These are phyloP conservation scores for Bombyx huttoni DNA, from an alignment of 2,888 invertebrate genomes.

Conservation along the genomic window DNA sequence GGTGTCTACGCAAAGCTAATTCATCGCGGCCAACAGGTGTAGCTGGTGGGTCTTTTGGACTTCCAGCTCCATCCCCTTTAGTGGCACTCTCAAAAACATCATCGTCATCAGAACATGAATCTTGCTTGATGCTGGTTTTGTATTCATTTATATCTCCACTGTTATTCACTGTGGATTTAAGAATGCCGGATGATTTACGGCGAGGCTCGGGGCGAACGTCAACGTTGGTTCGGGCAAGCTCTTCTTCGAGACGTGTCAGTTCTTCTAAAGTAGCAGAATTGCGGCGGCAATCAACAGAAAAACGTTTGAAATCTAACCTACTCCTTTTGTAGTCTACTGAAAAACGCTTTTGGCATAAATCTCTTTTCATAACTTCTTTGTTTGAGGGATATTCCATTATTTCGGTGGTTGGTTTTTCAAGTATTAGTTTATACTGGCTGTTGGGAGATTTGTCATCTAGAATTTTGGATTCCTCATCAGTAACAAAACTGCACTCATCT, in stretches of 20 bases:
- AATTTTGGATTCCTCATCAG: constrained; percentile 3
- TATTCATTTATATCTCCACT: constrained; percentile 38
- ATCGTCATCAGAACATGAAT: constrained; percentile 61
- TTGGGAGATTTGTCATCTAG: constrained; percentile 10
- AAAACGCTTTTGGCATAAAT: constrained; percentile 47
- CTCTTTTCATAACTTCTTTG: constrained; percentile 33
- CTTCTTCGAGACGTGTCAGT: constrained; percentile 45
- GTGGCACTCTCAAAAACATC: constrained; percentile 72
- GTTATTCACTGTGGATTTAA: constrained; percentile 54
- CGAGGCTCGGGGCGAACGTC: constrained; percentile 43
- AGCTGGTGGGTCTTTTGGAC: constrained; percentile 78
- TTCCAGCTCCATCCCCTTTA: constrained; percentile 50
- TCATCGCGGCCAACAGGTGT: constrained; percentile 86
- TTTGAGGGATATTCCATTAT: constrained; percentile 33
- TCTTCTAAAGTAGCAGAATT: constrained; percentile 54
- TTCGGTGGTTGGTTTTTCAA: constrained; percentile 26
- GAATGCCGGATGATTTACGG: constrained; percentile 59
- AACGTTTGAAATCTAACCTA: constrained; percentile 54
- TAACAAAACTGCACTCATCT: constrained; percentile 4
- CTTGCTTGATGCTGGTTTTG: constrained; percentile 21
- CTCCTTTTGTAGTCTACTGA: constrained; percentile 56
- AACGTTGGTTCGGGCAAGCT: constrained; percentile 53
- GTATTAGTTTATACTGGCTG: constrained; percentile 20
- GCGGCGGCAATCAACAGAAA: constrained; percentile 53
- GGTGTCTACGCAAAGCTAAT: constrained; percentile 80